Conservation (phyloP, 2,113 vertebrate genomes). For the Cichladusa arquata region DNA sequence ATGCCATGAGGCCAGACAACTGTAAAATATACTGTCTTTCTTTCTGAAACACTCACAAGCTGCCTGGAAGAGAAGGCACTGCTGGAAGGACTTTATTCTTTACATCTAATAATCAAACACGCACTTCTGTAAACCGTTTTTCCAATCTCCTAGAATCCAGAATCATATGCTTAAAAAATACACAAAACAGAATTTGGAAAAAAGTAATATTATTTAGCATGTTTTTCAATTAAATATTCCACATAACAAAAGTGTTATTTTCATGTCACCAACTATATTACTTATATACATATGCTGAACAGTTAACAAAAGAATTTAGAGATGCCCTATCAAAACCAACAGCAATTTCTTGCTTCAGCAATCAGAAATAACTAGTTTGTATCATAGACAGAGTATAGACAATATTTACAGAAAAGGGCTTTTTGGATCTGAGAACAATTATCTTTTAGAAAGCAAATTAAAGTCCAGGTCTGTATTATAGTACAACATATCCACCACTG, state of each 20-base stretch:
- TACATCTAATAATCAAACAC: background rate
- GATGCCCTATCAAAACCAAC: slow-evolving; percentile 65
- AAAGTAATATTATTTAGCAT: slow-evolving; percentile 80
- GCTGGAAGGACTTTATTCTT: background rate
- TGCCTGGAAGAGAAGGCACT: background rate
- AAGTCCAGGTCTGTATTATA: slow-evolving; percentile 54
- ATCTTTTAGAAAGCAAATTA: slow-evolving; percentile 55
- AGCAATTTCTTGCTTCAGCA: slow-evolving; percentile 54
- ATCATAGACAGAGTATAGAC: slow-evolving; percentile 63
- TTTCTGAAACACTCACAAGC: background rate
- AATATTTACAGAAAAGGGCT: slow-evolving; percentile 59
- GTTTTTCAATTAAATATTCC: slow-evolving; percentile 83
- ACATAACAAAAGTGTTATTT: slow-evolving; percentile 78
- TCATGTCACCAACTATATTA: slow-evolving; percentile 69
- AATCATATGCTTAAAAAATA: slow-evolving; percentile 53
- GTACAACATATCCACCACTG: slow-evolving; percentile 54
- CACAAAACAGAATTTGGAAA: slow-evolving; percentile 71
- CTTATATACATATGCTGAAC: slow-evolving; percentile 72
- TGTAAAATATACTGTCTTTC: background rate
- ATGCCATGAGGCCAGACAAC: background rate
- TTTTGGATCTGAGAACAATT: slow-evolving; percentile 50
- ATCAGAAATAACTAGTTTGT: slow-evolving; percentile 49
- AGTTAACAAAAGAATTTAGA: slow-evolving; percentile 62
- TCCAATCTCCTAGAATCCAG: background rate
- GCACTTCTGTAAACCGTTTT: background rate